Evolutionary conservation across 2,888 invertebrate species (phyloP), one percentile per base, ranked within the genome.

Genomic region (Meliscaeva auricollis): DNA sequence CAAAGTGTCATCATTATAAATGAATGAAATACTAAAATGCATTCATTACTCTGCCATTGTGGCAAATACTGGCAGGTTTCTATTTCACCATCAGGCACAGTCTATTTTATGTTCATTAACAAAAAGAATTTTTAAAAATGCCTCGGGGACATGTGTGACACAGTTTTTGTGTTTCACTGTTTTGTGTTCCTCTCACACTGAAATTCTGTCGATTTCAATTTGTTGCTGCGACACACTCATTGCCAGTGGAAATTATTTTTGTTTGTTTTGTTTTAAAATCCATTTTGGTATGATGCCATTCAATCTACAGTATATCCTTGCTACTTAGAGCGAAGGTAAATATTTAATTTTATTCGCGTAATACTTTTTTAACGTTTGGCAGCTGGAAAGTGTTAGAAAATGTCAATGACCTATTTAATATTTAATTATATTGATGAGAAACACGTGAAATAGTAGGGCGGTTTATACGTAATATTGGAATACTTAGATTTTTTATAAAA

Each of bases 1-100:
- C 30, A 62, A 60, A 80, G 68, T 60, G 73, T 80, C 79, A 54
- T 80, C 79, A 62, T 80, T 80, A 69, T 68, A 60, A 68, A 79
- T 80, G 79, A 80, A 74, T 68, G 79, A 58, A 46, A 66, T 35
- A 50, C 60, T 60, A 32, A n/a, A 79, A 74, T 69, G 79, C 79
- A 74, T 60, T 74, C 74, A 80, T 74, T 68, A 35, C 56, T 30
- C 44, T 60, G 41, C 46, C 68, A 68, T 58, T 60, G 58, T 60
- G 58, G 26, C 58, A 76, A n/a, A n/a, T n/a, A 50, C 38, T 78
- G 60, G 9, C 62, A 44, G 44, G 15, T 62, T 62, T 44, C n/a
- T 62, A 15, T 46, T 44, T 38, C 20, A 32, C 54, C 54, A 54
- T 5, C 54, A 38, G 38, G 38, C 35, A 58, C 1, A 4, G 17